Evolutionary conservation across 2,888 invertebrate genomes (phyloP).

Genomic region (Reticulitermes lucifugus): DNA sequence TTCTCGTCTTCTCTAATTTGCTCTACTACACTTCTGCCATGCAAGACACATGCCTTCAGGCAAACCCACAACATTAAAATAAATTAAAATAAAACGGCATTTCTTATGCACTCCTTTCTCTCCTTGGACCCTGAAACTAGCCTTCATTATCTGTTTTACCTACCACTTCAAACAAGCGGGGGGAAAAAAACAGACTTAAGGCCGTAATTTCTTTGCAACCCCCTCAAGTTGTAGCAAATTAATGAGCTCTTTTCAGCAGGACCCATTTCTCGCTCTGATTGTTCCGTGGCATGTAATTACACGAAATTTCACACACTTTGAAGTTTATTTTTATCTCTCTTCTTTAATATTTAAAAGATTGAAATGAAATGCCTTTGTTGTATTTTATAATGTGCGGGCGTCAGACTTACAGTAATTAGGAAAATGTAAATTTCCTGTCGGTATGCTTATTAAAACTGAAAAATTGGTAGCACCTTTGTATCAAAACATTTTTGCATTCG

Average conservation of each 20-base stretch:
- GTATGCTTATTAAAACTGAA: neutral
- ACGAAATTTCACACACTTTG: neutral
- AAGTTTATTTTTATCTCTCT: slow-evolving; percentile 22
- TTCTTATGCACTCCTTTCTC: too few relatives aligned
- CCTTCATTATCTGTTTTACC: neutral
- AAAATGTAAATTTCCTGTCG: neutral
- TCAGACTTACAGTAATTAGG: neutral
- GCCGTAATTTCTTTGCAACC: slow-evolving; percentile 11
- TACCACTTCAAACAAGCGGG: neutral
- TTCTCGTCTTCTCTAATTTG: too few relatives aligned
- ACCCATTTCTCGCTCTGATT: neutral
- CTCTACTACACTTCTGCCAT: too few relatives aligned
- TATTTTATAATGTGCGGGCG: neutral
- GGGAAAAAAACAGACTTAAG: neutral
- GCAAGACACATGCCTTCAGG: too few relatives aligned
- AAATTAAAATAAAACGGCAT: too few relatives aligned
- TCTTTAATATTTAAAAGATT: slow-evolving; percentile 13
- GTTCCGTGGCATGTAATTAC: neutral
- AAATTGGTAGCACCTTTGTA: neutral
- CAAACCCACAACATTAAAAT: too few relatives aligned
- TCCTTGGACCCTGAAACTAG: neutral
- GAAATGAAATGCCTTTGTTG: slow-evolving; percentile 6
- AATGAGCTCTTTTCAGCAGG: neutral
- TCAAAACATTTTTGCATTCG: too few relatives aligned
- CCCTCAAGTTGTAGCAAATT: slow-evolving; percentile 8